Conservation (phyloP, 2,113 vertebrate species). For the Toxotes jaculatrix region DNA sequence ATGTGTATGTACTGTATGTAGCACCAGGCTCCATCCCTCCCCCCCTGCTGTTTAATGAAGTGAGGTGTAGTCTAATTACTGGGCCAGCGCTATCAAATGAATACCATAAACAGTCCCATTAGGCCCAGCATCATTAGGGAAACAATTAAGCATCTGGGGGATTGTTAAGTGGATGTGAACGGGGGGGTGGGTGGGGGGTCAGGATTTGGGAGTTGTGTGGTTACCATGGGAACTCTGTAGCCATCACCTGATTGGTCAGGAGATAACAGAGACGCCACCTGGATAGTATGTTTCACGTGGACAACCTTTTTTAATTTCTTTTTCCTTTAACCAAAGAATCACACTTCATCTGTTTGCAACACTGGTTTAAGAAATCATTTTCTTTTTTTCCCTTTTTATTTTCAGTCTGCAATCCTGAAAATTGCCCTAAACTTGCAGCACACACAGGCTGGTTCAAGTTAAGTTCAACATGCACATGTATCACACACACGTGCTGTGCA, state of each 20-base stretch:
- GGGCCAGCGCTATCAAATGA: conserved; percentile 81
- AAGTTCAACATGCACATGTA: conserved; percentile 31
- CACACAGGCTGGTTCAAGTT: conserved; percentile 28
- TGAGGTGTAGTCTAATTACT: conserved; percentile 85
- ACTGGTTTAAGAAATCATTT: too few species aligned
- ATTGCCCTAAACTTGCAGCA: neutral
- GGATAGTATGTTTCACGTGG: neutral
- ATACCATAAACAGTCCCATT: conserved; percentile 86
- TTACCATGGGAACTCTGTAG: conserved; percentile 44
- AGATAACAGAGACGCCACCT: neutral
- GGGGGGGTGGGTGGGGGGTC: conserved; percentile 8
- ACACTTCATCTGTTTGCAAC: too few species aligned
- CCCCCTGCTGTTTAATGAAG: conserved; percentile 79
- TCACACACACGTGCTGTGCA: neutral
- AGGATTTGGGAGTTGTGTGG: conserved; percentile 4
- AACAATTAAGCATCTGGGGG: conserved; percentile 85
- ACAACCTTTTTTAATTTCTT: neutral
- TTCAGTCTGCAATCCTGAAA: neutral
- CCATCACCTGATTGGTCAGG: conserved; percentile 4
- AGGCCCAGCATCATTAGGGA: conserved; percentile 83
- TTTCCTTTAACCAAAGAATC: too few species aligned
- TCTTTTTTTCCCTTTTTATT: neutral
- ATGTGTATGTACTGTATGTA: neutral
- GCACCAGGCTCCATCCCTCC: conserved; percentile 9
- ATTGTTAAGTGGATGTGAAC: conserved; percentile 67